Conservation (phyloP, 2,113 vertebrate genomes). For the Nerophis lumbriciformis region DNA sequence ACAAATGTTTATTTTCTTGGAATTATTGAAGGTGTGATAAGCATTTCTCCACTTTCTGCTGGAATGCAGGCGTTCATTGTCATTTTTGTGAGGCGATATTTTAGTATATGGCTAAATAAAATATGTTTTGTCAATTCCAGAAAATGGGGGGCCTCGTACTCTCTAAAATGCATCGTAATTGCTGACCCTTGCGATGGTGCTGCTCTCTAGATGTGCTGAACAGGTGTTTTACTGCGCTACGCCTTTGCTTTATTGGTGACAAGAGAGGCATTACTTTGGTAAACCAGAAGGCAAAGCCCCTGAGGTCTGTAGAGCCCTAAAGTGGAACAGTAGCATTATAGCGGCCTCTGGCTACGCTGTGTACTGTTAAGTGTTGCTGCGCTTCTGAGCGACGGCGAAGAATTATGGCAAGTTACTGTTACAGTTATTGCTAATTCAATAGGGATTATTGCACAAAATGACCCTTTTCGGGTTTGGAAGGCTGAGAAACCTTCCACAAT, state of each 20-base stretch:
- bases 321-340: slow-evolving; percentile 44
- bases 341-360: slow-evolving; percentile 24
- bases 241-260: slow-evolving; percentile 39
- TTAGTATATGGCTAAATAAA: not conserved
- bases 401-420: too few relatives aligned
- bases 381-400: not conserved
- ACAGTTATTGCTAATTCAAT: too few relatives aligned
- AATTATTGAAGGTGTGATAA: too few relatives aligned
- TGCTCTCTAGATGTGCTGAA: slow-evolving; percentile 46
- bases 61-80: too few relatives aligned
- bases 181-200: slow-evolving; percentile 14
- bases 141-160: not conserved
- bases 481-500: too few relatives aligned
- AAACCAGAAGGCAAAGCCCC: slow-evolving; percentile 43
- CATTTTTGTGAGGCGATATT: too few relatives aligned
- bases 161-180: slow-evolving; percentile 16
- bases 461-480: too few relatives aligned
- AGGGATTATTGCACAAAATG: too few relatives aligned
- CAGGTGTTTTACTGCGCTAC: slow-evolving; percentile 57
- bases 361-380: slow-evolving; percentile 8
- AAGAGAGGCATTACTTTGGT: slow-evolving; percentile 42
- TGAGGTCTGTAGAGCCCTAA: slow-evolving; percentile 43
- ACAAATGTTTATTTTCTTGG: too few relatives aligned
- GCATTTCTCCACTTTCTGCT: too few relatives aligned
- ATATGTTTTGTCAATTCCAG: not conserved